Evolutionary conservation across 2,888 invertebrate species (phyloP).

Genomic region (Lobophora halterata): DNA sequence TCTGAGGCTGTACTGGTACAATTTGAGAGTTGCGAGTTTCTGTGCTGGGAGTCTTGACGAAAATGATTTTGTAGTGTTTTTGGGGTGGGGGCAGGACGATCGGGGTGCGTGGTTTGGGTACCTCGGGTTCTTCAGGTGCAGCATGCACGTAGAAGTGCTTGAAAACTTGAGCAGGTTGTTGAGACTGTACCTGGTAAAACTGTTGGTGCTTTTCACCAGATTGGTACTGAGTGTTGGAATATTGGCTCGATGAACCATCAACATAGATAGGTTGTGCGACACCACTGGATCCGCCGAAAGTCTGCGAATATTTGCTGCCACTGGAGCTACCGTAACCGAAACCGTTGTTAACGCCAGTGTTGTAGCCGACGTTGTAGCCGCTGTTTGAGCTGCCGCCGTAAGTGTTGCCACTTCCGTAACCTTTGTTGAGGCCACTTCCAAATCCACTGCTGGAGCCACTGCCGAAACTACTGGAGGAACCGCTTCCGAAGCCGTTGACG

Average conservation of each 20-base stretch:
- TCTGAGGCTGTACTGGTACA: conserved; percentile 84
- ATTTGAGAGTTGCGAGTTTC: conserved; percentile 83
- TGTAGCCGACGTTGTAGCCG: conserved; percentile 11
- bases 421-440: neutral
- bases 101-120: conserved; percentile 80
- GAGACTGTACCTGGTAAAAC: conserved; percentile 84
- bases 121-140: conserved; percentile 74
- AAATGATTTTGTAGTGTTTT: conserved; percentile 90
- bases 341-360: conserved; percentile 15
- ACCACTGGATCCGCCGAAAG: conserved; percentile 12
- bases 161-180: conserved; percentile 84
- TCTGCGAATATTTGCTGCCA: conserved; percentile 18
- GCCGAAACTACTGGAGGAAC: neutral
- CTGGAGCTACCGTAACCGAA: conserved; percentile 10
- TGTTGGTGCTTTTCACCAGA: conserved; percentile 60
- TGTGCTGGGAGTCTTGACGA: conserved; percentile 86
- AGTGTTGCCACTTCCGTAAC: conserved; percentile 4
- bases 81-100: conserved; percentile 82
- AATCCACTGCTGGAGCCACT: conserved; percentile 4
- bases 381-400: conserved; percentile 1
- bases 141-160: conserved; percentile 75
- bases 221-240: conserved; percentile 32
- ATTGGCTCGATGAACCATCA: conserved; percentile 18
- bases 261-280: conserved; percentile 28
- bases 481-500: conserved; percentile 1